Conservation (phyloP, 1,140 invertebrate species). For the Lepeophtheirus salmonis region DNA sequence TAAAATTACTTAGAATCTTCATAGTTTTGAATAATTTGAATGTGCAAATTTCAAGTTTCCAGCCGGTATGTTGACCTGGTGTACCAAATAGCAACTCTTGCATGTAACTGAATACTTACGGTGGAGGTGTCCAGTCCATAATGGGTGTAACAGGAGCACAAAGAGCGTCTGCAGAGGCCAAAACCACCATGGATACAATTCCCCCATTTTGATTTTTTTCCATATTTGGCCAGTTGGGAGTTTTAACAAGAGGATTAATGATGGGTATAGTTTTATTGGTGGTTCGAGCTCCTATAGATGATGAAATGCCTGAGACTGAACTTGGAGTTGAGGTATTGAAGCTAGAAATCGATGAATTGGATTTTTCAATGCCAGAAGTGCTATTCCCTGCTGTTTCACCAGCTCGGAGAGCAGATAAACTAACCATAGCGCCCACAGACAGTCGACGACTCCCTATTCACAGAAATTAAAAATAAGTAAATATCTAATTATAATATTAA, state of each 20-base stretch:
- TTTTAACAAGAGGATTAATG: constrained; percentile 63
- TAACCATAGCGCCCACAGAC: constrained; percentile 10
- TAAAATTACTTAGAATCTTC: no score
- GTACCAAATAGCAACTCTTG: no score
- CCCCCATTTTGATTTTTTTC: background rate
- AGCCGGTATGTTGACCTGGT: no score
- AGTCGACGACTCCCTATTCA: constrained; percentile 4
- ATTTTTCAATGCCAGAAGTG: no score
- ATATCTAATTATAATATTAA: no score
- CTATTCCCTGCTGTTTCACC: background rate
- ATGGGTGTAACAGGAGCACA: constrained; percentile 13
- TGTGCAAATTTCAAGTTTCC: no score
- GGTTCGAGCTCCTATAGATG: background rate
- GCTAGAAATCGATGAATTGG: background rate
- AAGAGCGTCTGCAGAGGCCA: constrained; percentile 12
- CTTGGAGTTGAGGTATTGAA: background rate
- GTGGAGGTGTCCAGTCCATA: constrained; percentile 15
- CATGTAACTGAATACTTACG: no score
- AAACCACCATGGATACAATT: constrained; percentile 10
- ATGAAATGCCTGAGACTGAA: background rate
- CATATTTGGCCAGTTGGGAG: constrained; percentile 57
- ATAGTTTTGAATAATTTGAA: no score
- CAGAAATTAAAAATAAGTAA: no score
- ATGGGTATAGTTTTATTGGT: constrained; percentile 41
- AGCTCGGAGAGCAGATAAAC: background rate